phyloP scores from a whole-genome alignment of 2,797 vertebrate species.

The Sebastes alutus region DNA sequence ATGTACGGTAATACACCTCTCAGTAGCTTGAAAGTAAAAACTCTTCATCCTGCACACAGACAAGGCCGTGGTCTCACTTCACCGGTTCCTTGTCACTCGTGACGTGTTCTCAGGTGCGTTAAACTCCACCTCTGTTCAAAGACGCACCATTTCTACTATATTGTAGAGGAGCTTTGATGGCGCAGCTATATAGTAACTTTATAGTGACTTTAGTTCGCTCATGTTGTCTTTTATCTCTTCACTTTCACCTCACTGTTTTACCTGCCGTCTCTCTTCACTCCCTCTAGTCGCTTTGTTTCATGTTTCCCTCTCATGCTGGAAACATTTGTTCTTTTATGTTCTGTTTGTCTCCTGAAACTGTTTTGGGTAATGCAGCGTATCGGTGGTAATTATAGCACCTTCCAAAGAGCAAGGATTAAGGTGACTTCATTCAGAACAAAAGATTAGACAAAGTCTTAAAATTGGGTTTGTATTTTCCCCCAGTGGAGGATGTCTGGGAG shows the following conservation, averaged over 20 bases:
- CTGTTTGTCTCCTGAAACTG: conserved; percentile 37
- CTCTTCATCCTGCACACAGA: background rate
- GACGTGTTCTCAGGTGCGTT: conserved; percentile 10
- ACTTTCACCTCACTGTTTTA: background rate
- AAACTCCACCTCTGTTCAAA: background rate
- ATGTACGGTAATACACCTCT: background rate
- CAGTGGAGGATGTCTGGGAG: background rate
- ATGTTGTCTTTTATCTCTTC: background rate
- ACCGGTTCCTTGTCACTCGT: background rate
- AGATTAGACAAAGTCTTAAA: conserved; percentile 23
- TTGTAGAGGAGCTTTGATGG: background rate
- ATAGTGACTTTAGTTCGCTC: background rate
- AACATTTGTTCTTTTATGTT: conserved; percentile 32
- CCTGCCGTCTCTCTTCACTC: background rate
- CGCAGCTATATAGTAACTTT: background rate
- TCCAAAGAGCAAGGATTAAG: conserved; percentile 50
- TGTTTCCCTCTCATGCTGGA: background rate
- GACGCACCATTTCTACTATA: background rate
- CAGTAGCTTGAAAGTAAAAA: background rate
- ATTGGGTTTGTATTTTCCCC: conserved; percentile 21
- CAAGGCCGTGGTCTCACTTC: conserved; percentile 2
- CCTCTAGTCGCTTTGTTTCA: background rate
- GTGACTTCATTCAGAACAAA: conserved; percentile 41
- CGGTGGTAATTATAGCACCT: conserved; percentile 50
- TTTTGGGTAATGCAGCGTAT: conserved; percentile 36